Evolutionary conservation across 2,797 vertebrate genomes (phyloP), one percentile per base, ranked within the genome.

Genomic region (Anomalospiza imberbis): DNA sequence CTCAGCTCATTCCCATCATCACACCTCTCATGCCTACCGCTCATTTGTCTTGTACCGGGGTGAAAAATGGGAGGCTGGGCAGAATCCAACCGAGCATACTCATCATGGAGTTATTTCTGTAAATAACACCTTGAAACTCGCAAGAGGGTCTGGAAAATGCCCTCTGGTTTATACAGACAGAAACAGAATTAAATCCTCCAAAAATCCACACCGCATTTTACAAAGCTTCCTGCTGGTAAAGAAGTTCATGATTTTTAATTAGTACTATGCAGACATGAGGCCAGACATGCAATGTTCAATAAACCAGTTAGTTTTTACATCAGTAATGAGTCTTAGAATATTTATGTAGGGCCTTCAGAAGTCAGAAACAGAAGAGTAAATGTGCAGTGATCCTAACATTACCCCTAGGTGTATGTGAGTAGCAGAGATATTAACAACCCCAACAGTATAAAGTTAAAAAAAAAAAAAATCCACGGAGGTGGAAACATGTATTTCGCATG

Each of bases 221-320:
- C 65, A 79, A 83, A 89, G 93, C 65, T 91, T 90, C 92, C 91
- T 86, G 73, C 88, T 92, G 89, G 87, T 89, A 70, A 81, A 94
- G 84, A 94, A 96, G 67, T 95, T 93, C 58, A 77, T 93, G 96
- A 93, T 79, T 95, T 97, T 97, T 97, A 97, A 97, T 97, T 97
- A 97, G 93, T 88, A 55, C 84, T 85, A 85, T 61, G 93, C 95
- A 97, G 96, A 96, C 94, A 96, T 58, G 81, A 95, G 83, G 89
- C 93, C 94, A 97, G 95, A 96, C 92, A 89, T 75, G 89, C 85
- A 88, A 93, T 88, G 95, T 96, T 95, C 96, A 97, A 96, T 95
- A 97, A 97, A 97, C 85, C 96, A 95, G 94, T 88, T 94, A 93
- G 93, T 95, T 97, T 96, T 93, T 93, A 96, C 95, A 96, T 96